A percentile compares a stretch with the other conserved stretches of the same genome.
phyloP scores from a whole-genome alignment of 2,113 vertebrate genomes.

The Oxygymnocypris stewartii region DNA sequence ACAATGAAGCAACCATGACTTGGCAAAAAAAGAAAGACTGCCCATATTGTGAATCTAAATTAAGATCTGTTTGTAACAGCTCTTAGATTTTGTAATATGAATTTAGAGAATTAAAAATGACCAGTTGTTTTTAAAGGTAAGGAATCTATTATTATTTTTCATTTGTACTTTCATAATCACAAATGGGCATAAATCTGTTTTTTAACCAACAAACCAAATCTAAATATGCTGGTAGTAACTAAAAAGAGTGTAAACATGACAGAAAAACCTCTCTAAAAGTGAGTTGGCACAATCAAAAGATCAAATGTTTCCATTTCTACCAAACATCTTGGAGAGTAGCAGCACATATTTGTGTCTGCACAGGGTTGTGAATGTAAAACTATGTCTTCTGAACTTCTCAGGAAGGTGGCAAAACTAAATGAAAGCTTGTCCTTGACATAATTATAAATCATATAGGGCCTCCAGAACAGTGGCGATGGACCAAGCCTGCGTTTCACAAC shows the following conservation, averaged over 20 bases:
- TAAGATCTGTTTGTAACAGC: background rate
- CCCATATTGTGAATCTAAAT: background rate
- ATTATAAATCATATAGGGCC: slow-evolving; percentile 81
- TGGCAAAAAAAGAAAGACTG: background rate
- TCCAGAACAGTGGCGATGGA: slow-evolving; percentile 87
- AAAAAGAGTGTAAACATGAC: background rate
- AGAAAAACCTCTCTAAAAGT: background rate
- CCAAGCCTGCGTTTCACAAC: slow-evolving; percentile 98
- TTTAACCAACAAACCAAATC: background rate
- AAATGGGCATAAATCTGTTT: background rate
- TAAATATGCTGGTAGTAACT: background rate
- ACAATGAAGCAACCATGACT: slow-evolving; percentile 13
- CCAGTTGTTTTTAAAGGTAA: background rate
- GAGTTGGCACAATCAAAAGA: background rate
- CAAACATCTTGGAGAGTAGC: background rate
- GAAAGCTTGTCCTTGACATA: background rate
- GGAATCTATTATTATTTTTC: background rate
- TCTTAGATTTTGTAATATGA: background rate
- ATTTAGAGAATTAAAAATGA: background rate
- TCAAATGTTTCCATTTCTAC: background rate
- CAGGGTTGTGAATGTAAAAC: background rate
- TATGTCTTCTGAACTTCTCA: background rate
- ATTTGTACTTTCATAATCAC: background rate
- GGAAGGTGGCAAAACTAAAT: background rate
- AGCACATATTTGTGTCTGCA: background rate